These are phyloP conservation scores for Phytoseiulus persimilis DNA, from an alignment of 2,888 invertebrate genomes.

Conservation along the genomic window DNA sequence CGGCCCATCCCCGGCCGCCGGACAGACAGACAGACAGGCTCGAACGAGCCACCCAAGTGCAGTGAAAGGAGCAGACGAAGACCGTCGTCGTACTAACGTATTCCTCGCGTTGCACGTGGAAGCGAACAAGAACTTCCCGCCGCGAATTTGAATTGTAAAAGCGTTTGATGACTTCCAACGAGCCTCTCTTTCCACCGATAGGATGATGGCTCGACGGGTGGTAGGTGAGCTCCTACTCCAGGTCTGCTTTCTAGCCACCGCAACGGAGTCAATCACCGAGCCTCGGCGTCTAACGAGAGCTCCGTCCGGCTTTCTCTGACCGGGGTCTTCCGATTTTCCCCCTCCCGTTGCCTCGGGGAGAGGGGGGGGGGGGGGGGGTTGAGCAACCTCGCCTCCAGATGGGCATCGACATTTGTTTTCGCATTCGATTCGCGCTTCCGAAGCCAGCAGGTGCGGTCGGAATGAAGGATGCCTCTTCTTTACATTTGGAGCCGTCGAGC, in stretches of 20 bases:
- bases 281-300: neutral
- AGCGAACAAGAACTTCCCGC: neutral
- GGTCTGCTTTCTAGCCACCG: neutral
- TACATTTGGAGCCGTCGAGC: neutral
- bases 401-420: neutral
- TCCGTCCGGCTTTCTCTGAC: neutral
- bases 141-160: neutral
- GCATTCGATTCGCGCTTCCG: neutral
- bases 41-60: neutral
- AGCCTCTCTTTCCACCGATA: neutral
- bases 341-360: neutral
- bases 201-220: neutral
- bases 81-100: neutral
- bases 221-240: neutral
- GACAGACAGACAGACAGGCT: no score
- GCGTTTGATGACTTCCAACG: neutral
- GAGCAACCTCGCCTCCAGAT: neutral
- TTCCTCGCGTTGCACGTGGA: neutral
- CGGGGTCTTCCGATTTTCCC: neutral
- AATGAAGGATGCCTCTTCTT: neutral
- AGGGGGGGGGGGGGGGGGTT: no score
- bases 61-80: neutral
- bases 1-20: neutral
- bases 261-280: neutral
- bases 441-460: neutral